Base-by-base conservation (phyloP, 1,140 invertebrate genomes). In the Pseudobourletiella spinata region DNA sequence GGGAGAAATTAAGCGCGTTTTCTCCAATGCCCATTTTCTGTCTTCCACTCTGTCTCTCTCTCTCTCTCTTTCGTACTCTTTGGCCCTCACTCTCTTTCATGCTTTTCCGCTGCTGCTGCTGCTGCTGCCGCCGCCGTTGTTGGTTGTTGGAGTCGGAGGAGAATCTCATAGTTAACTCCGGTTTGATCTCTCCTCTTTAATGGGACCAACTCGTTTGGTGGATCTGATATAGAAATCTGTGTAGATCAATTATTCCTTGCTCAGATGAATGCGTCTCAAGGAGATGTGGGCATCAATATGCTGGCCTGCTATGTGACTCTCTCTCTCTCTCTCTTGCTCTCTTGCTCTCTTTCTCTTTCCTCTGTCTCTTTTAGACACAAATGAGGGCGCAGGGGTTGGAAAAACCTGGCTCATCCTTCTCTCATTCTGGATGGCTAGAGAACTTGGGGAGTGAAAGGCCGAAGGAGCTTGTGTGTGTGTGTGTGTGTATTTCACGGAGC, bases 241-340 rank as follows among this genome's bases (percentile, higher is more conserved):
- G 54, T 25, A n/a, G 46, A 63, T 63, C 61, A 63, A 63, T 63
- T 63, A 63, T 63, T 63, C 56, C 44, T 46, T 54, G 20, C 29
- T 55, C 59, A 61, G 51, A 61, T 55, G 54, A 62, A 62, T 52
- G 24, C 48, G 6, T 22, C 39, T 46, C 30, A 44, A 43, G n/a
- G n/a, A n/a, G 61, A 63, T 63, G 61, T 51, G 61, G 61, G 61
- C 61, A 63, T 63, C 61, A 63, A 63, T 63, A 58, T 35, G 30
- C 32, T 28, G 52, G 32, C n/a, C n/a, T n/a, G n/a, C 8, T 11
- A n/a, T 8, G 32, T 39, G 32, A 39, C n/a, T 39, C 32, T 39
- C n/a, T 39, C 32, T 39, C n/a, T n/a, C n/a, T n/a, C n/a, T n/a
- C n/a, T n/a, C n/a, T n/a, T n/a, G n/a, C n/a, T n/a, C n/a, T n/a